phyloP scores from a whole-genome alignment of 2,888 invertebrate genomes.

The Rhopalosiphum nymphaeae region DNA sequence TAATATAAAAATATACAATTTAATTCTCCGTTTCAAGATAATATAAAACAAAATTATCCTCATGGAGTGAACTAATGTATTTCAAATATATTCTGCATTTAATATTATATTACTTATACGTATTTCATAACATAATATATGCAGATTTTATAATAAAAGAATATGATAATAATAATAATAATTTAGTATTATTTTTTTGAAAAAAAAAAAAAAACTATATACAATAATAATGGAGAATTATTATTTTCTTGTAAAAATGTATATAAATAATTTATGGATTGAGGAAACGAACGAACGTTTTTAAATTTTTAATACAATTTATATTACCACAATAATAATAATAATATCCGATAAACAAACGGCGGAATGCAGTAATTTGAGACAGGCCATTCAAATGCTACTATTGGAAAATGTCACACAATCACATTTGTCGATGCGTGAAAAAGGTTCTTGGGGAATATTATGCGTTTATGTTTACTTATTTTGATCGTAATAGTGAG shows the following conservation, averaged over 20 bases:
- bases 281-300: background rate
- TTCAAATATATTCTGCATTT: background rate
- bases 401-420: constrained; percentile 4
- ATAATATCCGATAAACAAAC: background rate
- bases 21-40: background rate
- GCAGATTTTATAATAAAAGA: background rate
- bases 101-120: background rate
- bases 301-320: background rate
- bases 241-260: background rate
- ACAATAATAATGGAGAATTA: background rate
- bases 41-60: background rate
- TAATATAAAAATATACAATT: too few species aligned
- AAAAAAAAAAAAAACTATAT: background rate
- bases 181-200: background rate
- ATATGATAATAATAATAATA: background rate
- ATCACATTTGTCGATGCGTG: constrained; percentile 19
- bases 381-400: background rate
- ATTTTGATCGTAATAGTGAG: background rate
- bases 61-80: background rate
- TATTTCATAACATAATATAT: background rate
- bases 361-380: background rate
- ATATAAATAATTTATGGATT: background rate
- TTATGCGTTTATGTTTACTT: constrained; percentile 11
- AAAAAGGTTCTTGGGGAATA: background rate
- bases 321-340: background rate